phyloP scores from a whole-genome alignment of 1,140 invertebrate species.

The Macrocentrus cingulum region DNA sequence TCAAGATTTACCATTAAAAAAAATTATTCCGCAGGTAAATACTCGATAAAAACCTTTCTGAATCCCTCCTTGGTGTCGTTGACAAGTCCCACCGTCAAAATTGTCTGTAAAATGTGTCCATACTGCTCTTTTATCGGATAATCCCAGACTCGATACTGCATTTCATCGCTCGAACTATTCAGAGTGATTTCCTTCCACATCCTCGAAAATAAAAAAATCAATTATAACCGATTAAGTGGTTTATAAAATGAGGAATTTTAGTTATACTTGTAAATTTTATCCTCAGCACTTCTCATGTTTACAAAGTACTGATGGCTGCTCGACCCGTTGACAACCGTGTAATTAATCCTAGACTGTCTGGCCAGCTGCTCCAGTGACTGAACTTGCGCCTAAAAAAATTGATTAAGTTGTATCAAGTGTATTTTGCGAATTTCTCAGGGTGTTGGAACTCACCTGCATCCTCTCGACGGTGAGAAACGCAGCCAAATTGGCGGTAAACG shows the following conservation, averaged over 20 bases:
- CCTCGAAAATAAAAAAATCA: constrained; percentile 52
- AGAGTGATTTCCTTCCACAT: constrained; percentile 88
- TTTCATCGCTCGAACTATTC: constrained; percentile 74
- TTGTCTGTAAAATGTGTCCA: constrained; percentile 81
- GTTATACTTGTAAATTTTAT: constrained; percentile 80
- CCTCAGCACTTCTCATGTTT: constrained; percentile 89
- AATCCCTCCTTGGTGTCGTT: constrained; percentile 71
- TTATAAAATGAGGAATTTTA: constrained; percentile 18
- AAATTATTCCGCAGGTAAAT: neutral
- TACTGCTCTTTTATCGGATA: constrained; percentile 91
- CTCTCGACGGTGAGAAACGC: constrained; percentile 95
- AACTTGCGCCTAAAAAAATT: constrained; percentile 70
- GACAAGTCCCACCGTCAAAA: constrained; percentile 76
- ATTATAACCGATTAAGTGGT: neutral
- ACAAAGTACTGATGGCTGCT: constrained; percentile 83
- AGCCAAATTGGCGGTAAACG: constrained; percentile 96
- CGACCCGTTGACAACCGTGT: constrained; percentile 82
- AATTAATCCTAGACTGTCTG: constrained; percentile 85
- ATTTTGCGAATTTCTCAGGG: neutral
- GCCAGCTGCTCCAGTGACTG: constrained; percentile 86
- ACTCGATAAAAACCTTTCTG: constrained; percentile 58
- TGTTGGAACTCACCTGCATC: constrained; percentile 73
- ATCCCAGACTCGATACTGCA: constrained; percentile 86
- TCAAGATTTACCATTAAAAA: neutral
- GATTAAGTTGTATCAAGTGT: neutral